Evolutionary conservation across 2,888 invertebrate genomes (phyloP).

Genomic region (Cantharis flavilabris): DNA sequence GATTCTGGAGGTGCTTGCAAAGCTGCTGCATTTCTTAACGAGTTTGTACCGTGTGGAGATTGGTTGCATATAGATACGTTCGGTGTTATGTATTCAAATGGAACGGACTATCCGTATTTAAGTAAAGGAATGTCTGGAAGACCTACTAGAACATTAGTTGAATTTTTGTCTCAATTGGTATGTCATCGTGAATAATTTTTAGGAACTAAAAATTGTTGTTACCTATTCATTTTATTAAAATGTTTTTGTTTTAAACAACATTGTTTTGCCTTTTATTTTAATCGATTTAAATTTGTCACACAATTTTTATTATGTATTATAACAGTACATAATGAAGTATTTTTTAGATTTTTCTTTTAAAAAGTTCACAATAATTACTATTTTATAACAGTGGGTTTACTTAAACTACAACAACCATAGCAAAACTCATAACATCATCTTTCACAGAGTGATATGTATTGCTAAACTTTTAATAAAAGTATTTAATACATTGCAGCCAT

Average conservation of each 20-base stretch:
- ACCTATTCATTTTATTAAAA: neutral
- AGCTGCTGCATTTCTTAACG: constrained; percentile 77
- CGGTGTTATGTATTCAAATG: constrained; percentile 73
- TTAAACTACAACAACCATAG: neutral
- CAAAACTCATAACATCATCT: neutral
- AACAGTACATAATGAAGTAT: neutral
- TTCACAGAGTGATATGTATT: neutral
- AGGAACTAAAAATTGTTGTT: neutral
- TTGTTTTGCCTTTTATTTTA: neutral
- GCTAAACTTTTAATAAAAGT: neutral
- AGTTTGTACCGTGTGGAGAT: constrained; percentile 70
- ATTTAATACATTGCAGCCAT: neutral
- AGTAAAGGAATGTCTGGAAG: constrained; percentile 73
- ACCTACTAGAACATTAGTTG: constrained; percentile 76
- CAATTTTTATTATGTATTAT: neutral
- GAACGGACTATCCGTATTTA: constrained; percentile 64
- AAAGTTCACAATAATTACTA: neutral
- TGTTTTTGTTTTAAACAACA: neutral
- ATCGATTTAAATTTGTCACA: neutral
- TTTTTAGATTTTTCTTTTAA: neutral
- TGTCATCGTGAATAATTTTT: constrained; percentile 51
- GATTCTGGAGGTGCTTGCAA: constrained; percentile 70
- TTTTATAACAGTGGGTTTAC: neutral
- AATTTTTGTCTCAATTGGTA: constrained; percentile 66
- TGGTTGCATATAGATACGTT: constrained; percentile 85